Conservation (phyloP, 2,888 invertebrate genomes). For the Liposcelis brunnea region DNA sequence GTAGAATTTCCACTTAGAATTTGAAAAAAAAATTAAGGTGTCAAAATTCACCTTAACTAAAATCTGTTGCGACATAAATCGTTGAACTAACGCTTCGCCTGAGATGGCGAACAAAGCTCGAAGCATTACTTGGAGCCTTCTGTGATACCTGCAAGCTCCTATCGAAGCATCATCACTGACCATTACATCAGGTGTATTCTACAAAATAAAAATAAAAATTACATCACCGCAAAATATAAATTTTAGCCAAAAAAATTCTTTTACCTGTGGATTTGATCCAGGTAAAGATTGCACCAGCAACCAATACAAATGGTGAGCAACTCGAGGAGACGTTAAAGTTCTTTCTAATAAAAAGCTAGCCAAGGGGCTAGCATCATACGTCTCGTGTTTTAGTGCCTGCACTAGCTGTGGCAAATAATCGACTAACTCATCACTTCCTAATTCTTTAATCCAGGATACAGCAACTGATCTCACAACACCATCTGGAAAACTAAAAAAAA, state of each 20-base stretch:
- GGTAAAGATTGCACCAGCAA: constrained; percentile 68
- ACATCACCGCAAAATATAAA: no score
- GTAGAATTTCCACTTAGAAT: no score
- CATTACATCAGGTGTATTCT: constrained; percentile 30
- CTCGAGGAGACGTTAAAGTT: constrained; percentile 68
- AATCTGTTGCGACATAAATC: constrained; percentile 69
- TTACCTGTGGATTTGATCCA: constrained; percentile 62
- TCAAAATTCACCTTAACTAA: constrained; percentile 51
- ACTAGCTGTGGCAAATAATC: constrained; percentile 87
- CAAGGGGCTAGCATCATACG: constrained; percentile 75
- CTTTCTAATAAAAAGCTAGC: constrained; percentile 67
- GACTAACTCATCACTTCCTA: constrained; percentile 75
- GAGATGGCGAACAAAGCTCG: constrained; percentile 71
- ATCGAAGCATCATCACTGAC: constrained; percentile 31
- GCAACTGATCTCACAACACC: constrained; percentile 71
- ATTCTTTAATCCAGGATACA: constrained; percentile 57
- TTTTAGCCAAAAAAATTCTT: neutral
- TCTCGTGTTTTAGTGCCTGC: constrained; percentile 79
- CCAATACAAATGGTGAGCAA: constrained; percentile 94
- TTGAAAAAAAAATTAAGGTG: no score
- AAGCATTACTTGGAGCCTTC: constrained; percentile 68
- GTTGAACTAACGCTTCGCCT: constrained; percentile 63
- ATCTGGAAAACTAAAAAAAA: constrained; percentile 66
- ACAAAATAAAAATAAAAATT: constrained; percentile 15
- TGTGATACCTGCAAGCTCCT: constrained; percentile 50